These are phyloP conservation scores for Aphidius gifuensis DNA, from an alignment of 1,140 invertebrate species.

Conservation along the genomic window DNA sequence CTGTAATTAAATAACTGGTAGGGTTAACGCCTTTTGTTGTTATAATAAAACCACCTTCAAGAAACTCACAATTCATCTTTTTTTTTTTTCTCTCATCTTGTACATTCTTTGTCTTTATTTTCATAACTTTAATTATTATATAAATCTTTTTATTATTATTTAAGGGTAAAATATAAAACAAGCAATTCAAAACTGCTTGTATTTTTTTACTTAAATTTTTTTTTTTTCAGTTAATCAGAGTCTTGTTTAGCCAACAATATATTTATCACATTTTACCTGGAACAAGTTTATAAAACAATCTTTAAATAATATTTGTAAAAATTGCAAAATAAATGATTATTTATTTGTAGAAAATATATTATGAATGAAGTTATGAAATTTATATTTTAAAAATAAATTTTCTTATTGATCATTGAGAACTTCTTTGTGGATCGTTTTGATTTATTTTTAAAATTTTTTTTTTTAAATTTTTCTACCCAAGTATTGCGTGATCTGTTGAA, in stretches of 20 bases:
- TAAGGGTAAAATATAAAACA: too few species aligned
- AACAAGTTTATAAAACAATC: background rate
- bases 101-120: too few species aligned
- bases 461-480: background rate
- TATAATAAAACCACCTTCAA: constrained; percentile 19
- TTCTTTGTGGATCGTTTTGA: background rate
- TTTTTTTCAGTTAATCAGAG: constrained; percentile 5
- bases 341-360: background rate
- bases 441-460: background rate
- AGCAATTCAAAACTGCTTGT: too few species aligned
- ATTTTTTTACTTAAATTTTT: constrained; percentile 6
- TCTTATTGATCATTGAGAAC: background rate
- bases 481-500: constrained; percentile 1
- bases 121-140: too few species aligned
- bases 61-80: constrained; percentile 21
- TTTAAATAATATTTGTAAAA: too few species aligned
- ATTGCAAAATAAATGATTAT: background rate
- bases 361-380: background rate
- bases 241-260: background rate
- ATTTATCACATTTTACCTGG: background rate
- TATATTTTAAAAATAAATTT: background rate
- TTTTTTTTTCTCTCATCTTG: background rate
- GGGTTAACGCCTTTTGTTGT: constrained; percentile 41
- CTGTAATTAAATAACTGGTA: constrained; percentile 43
- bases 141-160: too few species aligned